Conservation (phyloP, 92 coral and sea anemone species). For the Pocillopora grandis region DNA sequence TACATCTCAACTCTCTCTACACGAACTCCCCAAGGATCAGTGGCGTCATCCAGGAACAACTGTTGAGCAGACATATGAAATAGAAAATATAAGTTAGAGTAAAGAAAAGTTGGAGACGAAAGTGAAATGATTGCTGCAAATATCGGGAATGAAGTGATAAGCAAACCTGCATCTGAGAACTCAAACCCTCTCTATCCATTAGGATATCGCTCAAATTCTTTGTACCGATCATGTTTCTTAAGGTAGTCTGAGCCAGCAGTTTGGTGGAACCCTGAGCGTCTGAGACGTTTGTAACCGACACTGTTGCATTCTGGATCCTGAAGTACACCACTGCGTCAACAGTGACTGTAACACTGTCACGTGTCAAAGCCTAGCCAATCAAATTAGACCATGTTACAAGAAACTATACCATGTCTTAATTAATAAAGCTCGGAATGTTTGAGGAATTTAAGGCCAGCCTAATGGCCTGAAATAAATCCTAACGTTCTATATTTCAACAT, state of each 20-base stretch:
- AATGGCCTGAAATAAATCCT: too few species aligned
- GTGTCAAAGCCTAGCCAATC: constrained; percentile 76
- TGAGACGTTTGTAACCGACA: constrained; percentile 88
- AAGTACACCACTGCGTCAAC: constrained; percentile 99
- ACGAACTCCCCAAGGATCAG: constrained; percentile 98
- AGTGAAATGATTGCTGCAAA: too few species aligned
- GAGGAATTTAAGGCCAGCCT: too few species aligned
- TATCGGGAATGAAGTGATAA: neutral
- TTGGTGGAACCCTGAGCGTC: constrained; percentile 90
- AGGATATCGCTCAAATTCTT: constrained; percentile 87
- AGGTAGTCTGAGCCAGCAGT: constrained; percentile 96
- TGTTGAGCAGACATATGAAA: constrained; percentile 10
- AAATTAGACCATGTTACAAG: neutral
- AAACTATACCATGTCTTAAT: too few species aligned
- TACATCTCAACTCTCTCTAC: constrained; percentile 98
- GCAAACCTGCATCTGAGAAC: constrained; percentile 87
- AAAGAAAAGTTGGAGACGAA: neutral
- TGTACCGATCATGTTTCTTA: constrained; percentile 97
- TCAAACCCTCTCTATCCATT: constrained; percentile 80
- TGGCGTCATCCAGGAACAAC: constrained; percentile 86
- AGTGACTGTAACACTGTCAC: constrained; percentile 98
- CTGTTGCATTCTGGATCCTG: constrained; percentile 94
- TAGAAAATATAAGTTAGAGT: neutral
- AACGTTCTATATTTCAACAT: too few species aligned
- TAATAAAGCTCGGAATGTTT: too few species aligned